Evolutionary conservation across 2,888 invertebrate genomes (phyloP), one percentile per base, ranked within the genome.

Genomic region (Drepanosiphum platanoidis): DNA sequence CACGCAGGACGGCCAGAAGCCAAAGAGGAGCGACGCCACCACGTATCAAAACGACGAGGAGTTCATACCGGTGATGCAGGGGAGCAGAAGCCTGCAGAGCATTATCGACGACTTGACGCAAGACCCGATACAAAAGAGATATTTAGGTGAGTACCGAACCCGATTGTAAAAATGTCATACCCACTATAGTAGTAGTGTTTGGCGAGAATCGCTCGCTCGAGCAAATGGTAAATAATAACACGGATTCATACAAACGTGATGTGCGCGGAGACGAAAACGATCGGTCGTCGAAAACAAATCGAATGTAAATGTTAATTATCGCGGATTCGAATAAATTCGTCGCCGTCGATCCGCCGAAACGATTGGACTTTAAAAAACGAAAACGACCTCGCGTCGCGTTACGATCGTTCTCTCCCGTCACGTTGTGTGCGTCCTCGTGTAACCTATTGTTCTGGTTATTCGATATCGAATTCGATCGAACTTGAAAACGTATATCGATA

Each of bases 11-110:
- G 32, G 42, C 1, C 74, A 52, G 30, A 74, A 39, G 34, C 27
- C 84, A 4, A 84, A 84, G 22, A 84, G 75, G 9, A 52, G 30
- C 39, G 68, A 68, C 30, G 34, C 1, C 4, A 27, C 1, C 4
- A 27, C 75, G 7, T 75, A 34, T 27, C 75, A 58, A 30, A 84
- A 75, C 15, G 39, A 34, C 5, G 84, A 84, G n/a, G 75, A 84
- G n/a, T 84, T 84, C 34, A 75, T 84, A 75, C 84, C 84, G 8
- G 84, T 84, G 13, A 84, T 84, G 84, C 84, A 84, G 39, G 84
- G 84, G 1, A 68, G 75, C 68, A 84, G n/a, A 58, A 84, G 46
- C 22, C 30, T 84, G 30, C 84, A 84, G 68, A 84, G 46, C 36
- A 66, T 84, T 39, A 84, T 84, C 58, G 84, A 84, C 15, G 84